Evolutionary conservation across 2,797 vertebrate species (phyloP).

Genomic region (Monodelphis domestica): DNA sequence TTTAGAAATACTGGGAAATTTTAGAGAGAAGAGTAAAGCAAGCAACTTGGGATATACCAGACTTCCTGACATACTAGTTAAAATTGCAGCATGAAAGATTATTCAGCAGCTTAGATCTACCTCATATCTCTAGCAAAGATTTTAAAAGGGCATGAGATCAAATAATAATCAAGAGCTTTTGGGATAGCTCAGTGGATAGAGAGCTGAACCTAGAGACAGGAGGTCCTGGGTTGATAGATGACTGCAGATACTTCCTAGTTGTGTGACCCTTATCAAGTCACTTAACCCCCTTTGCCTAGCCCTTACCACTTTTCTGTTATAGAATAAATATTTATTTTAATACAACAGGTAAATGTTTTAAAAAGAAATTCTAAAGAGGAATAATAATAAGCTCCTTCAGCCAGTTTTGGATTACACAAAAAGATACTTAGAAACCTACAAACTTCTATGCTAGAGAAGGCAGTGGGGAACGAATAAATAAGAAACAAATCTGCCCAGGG

Average conservation of each 20-base stretch:
- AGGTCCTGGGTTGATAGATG: too few relatives aligned
- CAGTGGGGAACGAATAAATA: neutral
- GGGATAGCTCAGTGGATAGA: too few relatives aligned
- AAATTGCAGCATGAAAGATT: neutral
- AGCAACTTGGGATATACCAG: neutral
- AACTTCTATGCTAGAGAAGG: neutral
- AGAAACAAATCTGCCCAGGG: neutral
- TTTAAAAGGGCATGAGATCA: neutral
- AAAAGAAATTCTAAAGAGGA: neutral
- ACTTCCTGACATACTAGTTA: neutral
- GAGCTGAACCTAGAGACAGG: too few relatives aligned
- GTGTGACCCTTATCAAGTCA: too few relatives aligned
- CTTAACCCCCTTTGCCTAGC: too few relatives aligned
- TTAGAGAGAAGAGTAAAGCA: neutral
- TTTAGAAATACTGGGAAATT: neutral
- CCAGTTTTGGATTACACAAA: neutral
- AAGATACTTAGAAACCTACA: neutral
- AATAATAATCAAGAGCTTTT: neutral
- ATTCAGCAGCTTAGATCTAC: neutral
- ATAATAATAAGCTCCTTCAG: neutral
- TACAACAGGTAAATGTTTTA: too few relatives aligned
- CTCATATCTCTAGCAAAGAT: neutral
- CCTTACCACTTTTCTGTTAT: too few relatives aligned
- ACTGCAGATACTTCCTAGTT: too few relatives aligned
- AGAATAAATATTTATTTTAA: too few relatives aligned